These are phyloP conservation scores for Drosophila multiciliata DNA, from an alignment of 2,888 invertebrate genomes.

Conservation along the genomic window DNA sequence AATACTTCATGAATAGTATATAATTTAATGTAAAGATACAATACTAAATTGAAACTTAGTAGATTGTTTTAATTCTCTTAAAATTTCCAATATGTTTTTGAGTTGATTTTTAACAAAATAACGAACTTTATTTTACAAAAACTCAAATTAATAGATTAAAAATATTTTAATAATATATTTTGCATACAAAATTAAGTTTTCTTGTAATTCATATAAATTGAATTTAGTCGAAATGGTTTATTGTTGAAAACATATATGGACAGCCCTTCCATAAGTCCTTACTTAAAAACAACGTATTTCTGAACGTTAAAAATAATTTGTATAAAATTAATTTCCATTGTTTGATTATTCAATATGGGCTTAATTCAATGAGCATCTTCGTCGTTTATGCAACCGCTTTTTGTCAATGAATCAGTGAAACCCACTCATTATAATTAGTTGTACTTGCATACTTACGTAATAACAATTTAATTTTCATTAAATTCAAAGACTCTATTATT, in stretches of 20 bases:
- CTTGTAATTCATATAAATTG: not conserved
- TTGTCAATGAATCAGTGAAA: not conserved
- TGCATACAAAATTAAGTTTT: not conserved
- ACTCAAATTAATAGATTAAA: too few species aligned
- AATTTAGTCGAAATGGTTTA: not conserved
- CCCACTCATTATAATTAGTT: too few species aligned
- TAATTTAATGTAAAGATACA: not conserved
- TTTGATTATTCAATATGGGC: not conserved
- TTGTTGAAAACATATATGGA: not conserved
- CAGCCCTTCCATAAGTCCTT: not conserved
- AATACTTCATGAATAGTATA: not conserved
- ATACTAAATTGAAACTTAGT: not conserved
- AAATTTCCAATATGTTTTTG: not conserved
- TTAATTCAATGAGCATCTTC: not conserved
- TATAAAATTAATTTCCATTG: not conserved
- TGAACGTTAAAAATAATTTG: not conserved
- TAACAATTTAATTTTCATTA: not conserved
- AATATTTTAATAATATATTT: not conserved
- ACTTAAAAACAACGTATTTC: not conserved
- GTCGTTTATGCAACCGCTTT: not conserved
- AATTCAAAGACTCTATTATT: conserved; percentile 90
- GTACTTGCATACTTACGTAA: not conserved
- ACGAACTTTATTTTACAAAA: too few species aligned
- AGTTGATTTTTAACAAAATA: not conserved
- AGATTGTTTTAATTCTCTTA: not conserved